These are phyloP conservation scores for Drosophila setosimentum DNA, from an alignment of 2,888 invertebrate species.

Conservation along the genomic window DNA sequence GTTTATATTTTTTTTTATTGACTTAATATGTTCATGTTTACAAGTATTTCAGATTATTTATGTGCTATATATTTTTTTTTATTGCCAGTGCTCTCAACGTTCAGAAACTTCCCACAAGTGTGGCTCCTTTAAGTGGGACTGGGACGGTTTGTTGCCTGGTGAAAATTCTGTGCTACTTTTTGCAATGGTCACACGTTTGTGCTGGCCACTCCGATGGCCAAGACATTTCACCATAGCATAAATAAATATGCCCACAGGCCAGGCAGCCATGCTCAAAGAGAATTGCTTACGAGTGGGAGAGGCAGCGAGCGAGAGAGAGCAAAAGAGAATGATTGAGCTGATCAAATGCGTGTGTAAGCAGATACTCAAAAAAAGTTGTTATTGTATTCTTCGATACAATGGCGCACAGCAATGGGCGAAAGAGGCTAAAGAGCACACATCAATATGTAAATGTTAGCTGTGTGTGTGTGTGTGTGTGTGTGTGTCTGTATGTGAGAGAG, in stretches of 20 bases:
- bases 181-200: slow-evolving; percentile 35
- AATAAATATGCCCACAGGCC: slow-evolving; percentile 67
- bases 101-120: slow-evolving; percentile 9
- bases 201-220: slow-evolving; percentile 28
- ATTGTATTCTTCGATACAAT: slow-evolving; percentile 16
- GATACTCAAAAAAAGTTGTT: slow-evolving; percentile 20
- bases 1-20: background rate
- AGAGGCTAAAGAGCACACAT: slow-evolving; percentile 43
- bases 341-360: slow-evolving; percentile 6
- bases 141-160: slow-evolving; percentile 4
- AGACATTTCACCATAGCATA: slow-evolving; percentile 65
- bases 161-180: slow-evolving; percentile 68
- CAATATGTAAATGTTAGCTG: slow-evolving; percentile 17
- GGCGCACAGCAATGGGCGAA: slow-evolving; percentile 9
- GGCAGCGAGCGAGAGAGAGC: slow-evolving; percentile 5
- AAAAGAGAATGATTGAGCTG: slow-evolving; percentile 15
- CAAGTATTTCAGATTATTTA: background rate
- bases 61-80: background rate
- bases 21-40: background rate
- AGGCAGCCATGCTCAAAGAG: slow-evolving; percentile 49
- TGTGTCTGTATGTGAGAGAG: slow-evolving; percentile 23
- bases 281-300: background rate
- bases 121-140: slow-evolving; percentile 17
- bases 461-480: slow-evolving; percentile 11
- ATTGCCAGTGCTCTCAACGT: background rate